A percentile compares a stretch with the other conserved stretches of the same genome.
Evolutionary conservation across 1,140 invertebrate species (phyloP).

Genomic region (Trichonephila clavipes): DNA sequence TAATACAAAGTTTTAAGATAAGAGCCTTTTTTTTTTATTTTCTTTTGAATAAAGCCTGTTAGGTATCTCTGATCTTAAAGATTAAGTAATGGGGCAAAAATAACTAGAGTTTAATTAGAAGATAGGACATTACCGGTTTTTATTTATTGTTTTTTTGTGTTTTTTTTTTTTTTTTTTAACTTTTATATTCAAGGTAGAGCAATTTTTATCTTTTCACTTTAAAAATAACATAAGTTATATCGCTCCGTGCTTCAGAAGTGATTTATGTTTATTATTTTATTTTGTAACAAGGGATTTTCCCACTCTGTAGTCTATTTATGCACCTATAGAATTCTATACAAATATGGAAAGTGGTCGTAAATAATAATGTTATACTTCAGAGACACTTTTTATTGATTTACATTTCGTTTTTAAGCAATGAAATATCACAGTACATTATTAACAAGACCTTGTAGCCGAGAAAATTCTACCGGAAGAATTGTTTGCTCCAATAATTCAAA

Average conservation of each 20-base stretch:
- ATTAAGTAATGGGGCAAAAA: slow-evolving; percentile 11
- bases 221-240: slow-evolving; percentile 1
- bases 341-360: background rate
- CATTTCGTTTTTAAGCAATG: background rate
- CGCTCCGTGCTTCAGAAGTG: background rate
- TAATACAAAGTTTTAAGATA: slow-evolving; percentile 33
- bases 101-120: slow-evolving; percentile 57
- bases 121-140: slow-evolving; percentile 3
- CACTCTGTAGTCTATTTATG: background rate
- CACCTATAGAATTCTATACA: background rate
- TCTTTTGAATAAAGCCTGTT: background rate
- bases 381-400: slow-evolving; percentile 16
- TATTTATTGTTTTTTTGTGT: background rate
- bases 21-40: background rate
- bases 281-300: slow-evolving; percentile 11
- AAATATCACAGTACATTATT: slow-evolving; percentile 10
- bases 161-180: background rate
- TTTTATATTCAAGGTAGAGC: background rate
- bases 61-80: slow-evolving; percentile 1
- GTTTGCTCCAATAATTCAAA: slow-evolving; percentile 22
- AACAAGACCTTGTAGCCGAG: background rate
- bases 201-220: slow-evolving; percentile 21
- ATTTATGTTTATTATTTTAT: slow-evolving; percentile 14
- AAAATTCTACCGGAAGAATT: background rate
- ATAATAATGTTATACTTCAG: background rate